Evolutionary conservation across 2,113 vertebrate species (phyloP).

Genomic region (Eubucco bourcierii): DNA sequence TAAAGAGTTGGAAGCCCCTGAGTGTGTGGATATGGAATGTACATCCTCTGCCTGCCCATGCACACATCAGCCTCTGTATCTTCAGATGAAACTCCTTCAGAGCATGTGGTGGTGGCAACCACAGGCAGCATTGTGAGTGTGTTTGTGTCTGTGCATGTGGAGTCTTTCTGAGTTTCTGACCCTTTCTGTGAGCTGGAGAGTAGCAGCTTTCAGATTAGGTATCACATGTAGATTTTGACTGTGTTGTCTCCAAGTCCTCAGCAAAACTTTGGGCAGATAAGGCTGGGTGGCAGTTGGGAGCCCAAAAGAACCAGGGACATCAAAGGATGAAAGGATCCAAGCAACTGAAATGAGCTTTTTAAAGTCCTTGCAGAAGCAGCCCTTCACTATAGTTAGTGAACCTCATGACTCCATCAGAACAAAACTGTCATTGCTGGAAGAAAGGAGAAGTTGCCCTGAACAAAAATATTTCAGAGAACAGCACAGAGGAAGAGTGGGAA

Average conservation of each 20-base stretch:
- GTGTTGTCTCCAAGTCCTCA: slow-evolving; percentile 11
- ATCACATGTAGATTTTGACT: neutral
- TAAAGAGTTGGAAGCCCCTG: neutral
- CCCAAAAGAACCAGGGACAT: slow-evolving; percentile 26
- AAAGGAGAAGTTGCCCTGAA: slow-evolving; percentile 5
- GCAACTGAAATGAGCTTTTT: slow-evolving; percentile 66
- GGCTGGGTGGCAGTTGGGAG: slow-evolving; percentile 46
- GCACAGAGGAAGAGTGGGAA: neutral
- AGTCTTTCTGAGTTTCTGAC: neutral
- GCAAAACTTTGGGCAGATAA: slow-evolving; percentile 62
- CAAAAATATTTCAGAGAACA: neutral
- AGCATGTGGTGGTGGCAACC: rapidly evolving
- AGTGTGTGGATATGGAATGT: no score
- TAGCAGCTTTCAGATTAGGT: neutral
- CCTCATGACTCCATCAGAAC: slow-evolving; percentile 35
- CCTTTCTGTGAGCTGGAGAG: neutral
- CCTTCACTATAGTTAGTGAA: slow-evolving; percentile 62
- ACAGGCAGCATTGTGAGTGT: neutral
- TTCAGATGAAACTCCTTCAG: neutral
- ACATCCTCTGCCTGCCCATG: neutral
- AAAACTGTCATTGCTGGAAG: neutral
- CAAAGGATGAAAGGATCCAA: slow-evolving; percentile 66
- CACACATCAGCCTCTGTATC: neutral
- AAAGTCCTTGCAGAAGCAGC: slow-evolving; percentile 64
- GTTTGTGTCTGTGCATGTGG: no score